These are phyloP conservation scores for Hirudo medicinalis DNA, from an alignment of 1,140 invertebrate species.

Conservation along the genomic window DNA sequence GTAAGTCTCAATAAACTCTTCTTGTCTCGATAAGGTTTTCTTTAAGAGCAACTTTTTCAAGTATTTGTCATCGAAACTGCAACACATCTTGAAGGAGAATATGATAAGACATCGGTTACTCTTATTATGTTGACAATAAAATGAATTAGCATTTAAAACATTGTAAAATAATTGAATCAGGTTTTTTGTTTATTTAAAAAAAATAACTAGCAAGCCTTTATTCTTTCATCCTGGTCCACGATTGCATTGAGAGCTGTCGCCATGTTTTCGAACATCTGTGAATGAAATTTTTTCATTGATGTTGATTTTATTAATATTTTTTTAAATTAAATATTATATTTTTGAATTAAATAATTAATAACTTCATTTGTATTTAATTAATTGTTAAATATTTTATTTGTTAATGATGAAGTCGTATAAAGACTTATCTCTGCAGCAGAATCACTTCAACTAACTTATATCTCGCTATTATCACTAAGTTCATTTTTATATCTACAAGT, in stretches of 20 bases:
- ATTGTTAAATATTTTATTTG: too few relatives aligned
- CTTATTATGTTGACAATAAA: background rate
- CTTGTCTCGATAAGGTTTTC: constrained; percentile 7
- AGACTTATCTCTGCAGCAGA: too few relatives aligned
- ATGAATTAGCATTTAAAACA: too few relatives aligned
- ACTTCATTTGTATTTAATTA: too few relatives aligned
- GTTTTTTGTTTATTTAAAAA: background rate
- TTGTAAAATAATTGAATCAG: background rate
- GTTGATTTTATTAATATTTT: too few relatives aligned
- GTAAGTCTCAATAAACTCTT: constrained; percentile 2
- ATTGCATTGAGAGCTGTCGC: background rate
- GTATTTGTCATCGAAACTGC: background rate
- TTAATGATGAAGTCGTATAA: too few relatives aligned
- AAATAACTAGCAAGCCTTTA: background rate
- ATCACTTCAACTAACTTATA: too few relatives aligned
- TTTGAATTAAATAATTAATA: too few relatives aligned
- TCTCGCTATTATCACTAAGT: too few relatives aligned
- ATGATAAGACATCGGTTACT: background rate
- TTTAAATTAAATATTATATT: too few relatives aligned
- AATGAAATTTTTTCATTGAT: background rate
- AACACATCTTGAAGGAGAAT: too few relatives aligned
- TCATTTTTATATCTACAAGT: too few relatives aligned
- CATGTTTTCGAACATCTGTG: constrained; percentile 9
- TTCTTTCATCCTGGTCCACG: background rate
- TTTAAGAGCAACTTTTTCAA: constrained; percentile 6